A percentile compares a stretch with the other conserved stretches of the same genome.
Conservation (phyloP, 2,113 vertebrate genomes). For the Shinisaurus crocodilurus region DNA sequence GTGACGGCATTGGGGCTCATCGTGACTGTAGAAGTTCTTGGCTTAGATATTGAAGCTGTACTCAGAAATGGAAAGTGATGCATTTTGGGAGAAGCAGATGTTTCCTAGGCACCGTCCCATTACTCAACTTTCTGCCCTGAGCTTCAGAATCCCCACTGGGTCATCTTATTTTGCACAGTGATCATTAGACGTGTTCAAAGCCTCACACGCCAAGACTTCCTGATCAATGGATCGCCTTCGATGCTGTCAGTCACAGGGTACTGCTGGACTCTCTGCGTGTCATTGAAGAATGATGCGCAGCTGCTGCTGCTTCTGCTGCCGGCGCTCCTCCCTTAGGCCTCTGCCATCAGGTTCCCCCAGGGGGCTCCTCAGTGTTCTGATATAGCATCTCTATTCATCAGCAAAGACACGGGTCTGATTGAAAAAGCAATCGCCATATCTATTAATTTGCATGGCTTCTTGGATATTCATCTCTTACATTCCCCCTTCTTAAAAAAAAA, state of each 20-base stretch:
- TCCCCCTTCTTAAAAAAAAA: not conserved
- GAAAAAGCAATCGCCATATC: constrained; percentile 21
- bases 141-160: constrained; percentile 11
- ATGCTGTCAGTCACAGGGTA: constrained; percentile 20
- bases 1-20: not conserved
- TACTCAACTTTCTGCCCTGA: constrained; percentile 9
- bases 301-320: not conserved
- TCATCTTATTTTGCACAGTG: constrained; percentile 12
- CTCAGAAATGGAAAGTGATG: not conserved
- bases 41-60: not conserved
- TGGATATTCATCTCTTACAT: constrained; percentile 22
- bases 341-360: not conserved
- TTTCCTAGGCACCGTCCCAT: not conserved
- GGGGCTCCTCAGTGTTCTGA: constrained; percentile 1
- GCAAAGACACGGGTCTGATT: constrained; percentile 14
- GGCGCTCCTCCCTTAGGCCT: not conserved
- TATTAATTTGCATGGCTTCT: not conserved
- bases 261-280: not conserved
- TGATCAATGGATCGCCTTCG: constrained; percentile 30
- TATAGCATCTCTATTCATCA: constrained; percentile 29
- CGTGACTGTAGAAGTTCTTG: not conserved
- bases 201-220: constrained; percentile 20
- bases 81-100: not conserved
- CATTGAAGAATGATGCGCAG: constrained; percentile 10
- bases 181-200: constrained; percentile 31